These are phyloP conservation scores for Nycteola revayana DNA, from an alignment of 2,888 invertebrate species.

Conservation along the genomic window DNA sequence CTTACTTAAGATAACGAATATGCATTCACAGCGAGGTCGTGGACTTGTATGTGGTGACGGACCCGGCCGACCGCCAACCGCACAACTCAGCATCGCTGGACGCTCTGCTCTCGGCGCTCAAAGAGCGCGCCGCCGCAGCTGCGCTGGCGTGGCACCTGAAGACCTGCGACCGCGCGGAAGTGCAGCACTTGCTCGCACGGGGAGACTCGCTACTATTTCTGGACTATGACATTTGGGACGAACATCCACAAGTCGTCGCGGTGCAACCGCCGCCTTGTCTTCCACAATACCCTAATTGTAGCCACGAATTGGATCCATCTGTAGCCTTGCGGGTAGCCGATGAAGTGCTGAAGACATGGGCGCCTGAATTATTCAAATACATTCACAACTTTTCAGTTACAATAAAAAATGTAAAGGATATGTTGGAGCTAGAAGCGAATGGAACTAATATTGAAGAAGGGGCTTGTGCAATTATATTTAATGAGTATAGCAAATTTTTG, in stretches of 20 bases:
- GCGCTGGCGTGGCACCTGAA: neutral
- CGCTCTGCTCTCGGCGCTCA: neutral
- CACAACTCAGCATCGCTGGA: neutral
- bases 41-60: too few species aligned
- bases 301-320: constrained; percentile 10
- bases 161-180: neutral
- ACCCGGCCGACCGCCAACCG: too few species aligned
- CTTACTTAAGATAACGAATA: too few species aligned
- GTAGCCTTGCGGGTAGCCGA: constrained; percentile 21
- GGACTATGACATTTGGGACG: constrained; percentile 27
- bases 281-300: constrained; percentile 1
- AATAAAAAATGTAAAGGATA: constrained; percentile 1
- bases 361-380: constrained; percentile 11
- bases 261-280: constrained; percentile 19
- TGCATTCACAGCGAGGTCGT: too few species aligned
- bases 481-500: too few species aligned
- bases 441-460: constrained; percentile 11
- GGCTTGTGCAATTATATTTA: constrained; percentile 7
- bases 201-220: constrained; percentile 22
- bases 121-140: constrained; percentile 3
- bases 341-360: constrained; percentile 1
- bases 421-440: constrained; percentile 10
- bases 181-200: neutral
- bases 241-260: neutral
- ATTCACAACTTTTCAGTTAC: constrained; percentile 10